Evolutionary conservation across 2,888 invertebrate species (phyloP), one percentile per base, ranked within the genome.

Genomic region (Nemapogon koenigi): DNA sequence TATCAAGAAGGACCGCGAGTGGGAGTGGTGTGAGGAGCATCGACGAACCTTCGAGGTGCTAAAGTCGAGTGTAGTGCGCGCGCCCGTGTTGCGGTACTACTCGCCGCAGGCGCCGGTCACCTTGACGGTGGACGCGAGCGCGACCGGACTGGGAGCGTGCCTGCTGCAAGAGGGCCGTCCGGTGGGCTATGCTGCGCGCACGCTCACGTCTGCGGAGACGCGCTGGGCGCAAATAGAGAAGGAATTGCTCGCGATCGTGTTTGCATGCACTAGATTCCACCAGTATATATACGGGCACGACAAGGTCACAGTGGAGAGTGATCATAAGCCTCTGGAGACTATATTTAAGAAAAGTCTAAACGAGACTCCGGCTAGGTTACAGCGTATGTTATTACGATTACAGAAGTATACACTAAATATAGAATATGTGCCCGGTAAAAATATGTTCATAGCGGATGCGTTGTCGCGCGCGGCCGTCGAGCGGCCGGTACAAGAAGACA

Each of bases 301-400:
- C 22, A 38, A 39, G 11, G 35, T 54, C 3, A 42, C 29, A n/a
- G 49, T 59, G 2, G 41, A 53, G 30, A 49, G 45, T 16, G 57
- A 61, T 41, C 56, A 61, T 35, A 55, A 55, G 38, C 57, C 53
- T 0, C 39, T 59, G 10, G 53, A 48, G 29, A 8, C 48, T n/a
- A 47, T 58, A 33, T 51, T 55, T 40, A 47, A 48, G 41, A 52
- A 52, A 42, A 36, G 46, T 35, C 41, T 53, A 7, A 39, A 41
- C 27, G 37, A 43, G 19, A 41, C 46, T 14, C 49, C 53, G 8
- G 39, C 47, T 4, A 35, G 54, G 28, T 41, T 58, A 27, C 55
- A 55, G 41, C 42, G 51, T 41, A 54, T 57, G 46, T 37, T 48
- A 10, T 41, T 55, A 16, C 47, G 43, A 37, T 36, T 58, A 15